Base-by-base conservation (phyloP, 2,888 invertebrate species). In the Pristionchus arcanus region DNA sequence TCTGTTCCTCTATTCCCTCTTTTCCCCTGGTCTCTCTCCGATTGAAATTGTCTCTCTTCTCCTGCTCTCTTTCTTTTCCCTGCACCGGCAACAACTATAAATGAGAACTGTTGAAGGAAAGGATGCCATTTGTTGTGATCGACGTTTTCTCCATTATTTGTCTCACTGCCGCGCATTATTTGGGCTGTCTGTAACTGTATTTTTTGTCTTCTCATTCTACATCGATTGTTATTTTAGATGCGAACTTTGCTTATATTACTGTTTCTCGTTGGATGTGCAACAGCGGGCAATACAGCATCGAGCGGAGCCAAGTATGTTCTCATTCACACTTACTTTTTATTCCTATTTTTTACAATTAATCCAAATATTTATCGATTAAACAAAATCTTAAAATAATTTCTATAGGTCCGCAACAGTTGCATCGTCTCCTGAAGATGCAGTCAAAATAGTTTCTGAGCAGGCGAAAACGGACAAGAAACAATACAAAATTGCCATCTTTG, bases 401-500 rank as follows among this genome's bases (percentile, higher is more conserved):
- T 9, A 13, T 37, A 42, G 42, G 15, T 9, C 77, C 2, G 83
- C 53, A 19, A 11, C 55, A 2, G 83, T 83, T 28, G 55, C 25
- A 2, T 55, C 83, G 2, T 7, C 53, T 9, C 83, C 83, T 28
- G 83, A 83, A 83, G 55, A 83, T 19, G 53, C 83, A 0, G 42
- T 77, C 9, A 77, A 77, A 42, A 77, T 77, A 42, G 37, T 77
- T 2, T 16, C 37, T 21, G 77, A 37, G 7, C 25, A 42, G 25
- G 42, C 37, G 77, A 42, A 71, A 71, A 21, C 0, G 15, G 42
- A 37, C 55, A 83, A 83, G 83, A 53, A 53, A n/a, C 16, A 28
- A 28, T 91, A 91, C 89, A 93, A 93, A 89, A 90, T 91, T 88
- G 92, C 90, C 49, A 68, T 92, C 63, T 92, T 93, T 86, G 92